Evolutionary conservation across 2,888 invertebrate genomes (phyloP), one percentile per base, ranked within the genome.

Genomic region (Epinotia brunnichana): DNA sequence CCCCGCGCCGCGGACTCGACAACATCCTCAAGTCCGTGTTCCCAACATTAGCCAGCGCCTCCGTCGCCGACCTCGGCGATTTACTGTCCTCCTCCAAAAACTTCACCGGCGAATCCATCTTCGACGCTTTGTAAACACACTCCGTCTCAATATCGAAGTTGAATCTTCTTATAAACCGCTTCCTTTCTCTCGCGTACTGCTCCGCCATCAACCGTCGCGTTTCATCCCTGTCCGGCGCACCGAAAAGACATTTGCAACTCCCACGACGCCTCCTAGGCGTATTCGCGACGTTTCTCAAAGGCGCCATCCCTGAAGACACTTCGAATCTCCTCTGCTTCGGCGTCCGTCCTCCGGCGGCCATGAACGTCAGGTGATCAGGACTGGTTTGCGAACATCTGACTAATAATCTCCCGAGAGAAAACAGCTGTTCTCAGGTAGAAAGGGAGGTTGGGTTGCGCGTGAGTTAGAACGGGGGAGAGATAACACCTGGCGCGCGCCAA

Each of bases 221-320:
- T 69, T 95, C 95, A 35, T 94, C 93, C 4, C 94, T 85, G 79
- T 94, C 94, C 13, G 95, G 94, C 1, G 92, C 91, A 10, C 95
- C 95, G 78, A 95, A 95, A 3, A 95, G 84, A 80, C 95, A 95
- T 82, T 93, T 94, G 85, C 94, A 94, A 80, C 91, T 90, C 64
- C 92, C 90, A 3, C 93, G 87, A 48, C 91, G 85, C 74, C 92
- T 86, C 70, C 93, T 87, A 13, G 90, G 88, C 2, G 89, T 86
- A 73, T 90, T 91, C n/a, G 83, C 82, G 5, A 84, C 80, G 78
- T 85, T 87, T 76, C 92, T 90, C 73, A 90, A 74, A 56, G 83
- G 78, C 10, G 88, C 89, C 89, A 91, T 88, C 63, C 87, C 87
- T 3, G 85, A 80, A 63, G 89, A 85, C 77, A 92, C 87, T 69